phyloP scores from a whole-genome alignment of 35 echinoderm and acorn worm species.

The Eucidaris tribuloides region DNA sequence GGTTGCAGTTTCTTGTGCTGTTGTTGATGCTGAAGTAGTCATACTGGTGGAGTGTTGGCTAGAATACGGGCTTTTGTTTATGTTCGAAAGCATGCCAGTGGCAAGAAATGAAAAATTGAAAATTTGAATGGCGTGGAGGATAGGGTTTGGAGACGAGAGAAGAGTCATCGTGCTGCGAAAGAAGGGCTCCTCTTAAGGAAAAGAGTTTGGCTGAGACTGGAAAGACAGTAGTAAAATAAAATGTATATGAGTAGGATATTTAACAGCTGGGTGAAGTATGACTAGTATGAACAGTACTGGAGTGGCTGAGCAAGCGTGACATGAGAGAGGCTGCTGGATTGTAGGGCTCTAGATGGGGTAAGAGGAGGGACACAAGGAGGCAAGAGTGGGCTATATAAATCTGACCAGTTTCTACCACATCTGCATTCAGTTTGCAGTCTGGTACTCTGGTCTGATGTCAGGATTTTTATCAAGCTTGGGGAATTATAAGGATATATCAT shows the following conservation, averaged over 20 bases:
- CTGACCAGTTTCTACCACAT: no score
- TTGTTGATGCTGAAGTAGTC: no score
- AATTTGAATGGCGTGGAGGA: not conserved
- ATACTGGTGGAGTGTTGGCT: constrained; percentile 14
- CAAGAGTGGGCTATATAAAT: no score
- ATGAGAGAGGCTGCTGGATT: constrained; percentile 12
- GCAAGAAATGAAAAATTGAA: not conserved
- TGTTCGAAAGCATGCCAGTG: constrained; percentile 24
- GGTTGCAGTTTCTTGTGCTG: no score
- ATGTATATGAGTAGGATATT: constrained; percentile 28
- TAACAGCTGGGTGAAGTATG: constrained; percentile 33
- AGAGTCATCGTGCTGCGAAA: not conserved
- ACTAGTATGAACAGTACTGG: constrained; percentile 25
- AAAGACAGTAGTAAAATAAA: constrained; percentile 10
- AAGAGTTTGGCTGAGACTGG: constrained; percentile 1
- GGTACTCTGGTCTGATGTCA: no score
- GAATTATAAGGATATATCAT: no score
- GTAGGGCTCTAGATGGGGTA: constrained; percentile 26
- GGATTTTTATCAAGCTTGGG: no score
- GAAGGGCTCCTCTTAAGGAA: constrained; percentile 7
- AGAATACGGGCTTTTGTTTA: not conserved
- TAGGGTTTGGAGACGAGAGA: not conserved
- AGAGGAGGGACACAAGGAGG: not conserved
- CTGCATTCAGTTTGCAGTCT: no score
- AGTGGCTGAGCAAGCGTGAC: constrained; percentile 19